A percentile compares a stretch with the other conserved stretches of the same genome.
phyloP scores from a whole-genome alignment of 2,888 invertebrate genomes.

The Sussaba pulchella region DNA sequence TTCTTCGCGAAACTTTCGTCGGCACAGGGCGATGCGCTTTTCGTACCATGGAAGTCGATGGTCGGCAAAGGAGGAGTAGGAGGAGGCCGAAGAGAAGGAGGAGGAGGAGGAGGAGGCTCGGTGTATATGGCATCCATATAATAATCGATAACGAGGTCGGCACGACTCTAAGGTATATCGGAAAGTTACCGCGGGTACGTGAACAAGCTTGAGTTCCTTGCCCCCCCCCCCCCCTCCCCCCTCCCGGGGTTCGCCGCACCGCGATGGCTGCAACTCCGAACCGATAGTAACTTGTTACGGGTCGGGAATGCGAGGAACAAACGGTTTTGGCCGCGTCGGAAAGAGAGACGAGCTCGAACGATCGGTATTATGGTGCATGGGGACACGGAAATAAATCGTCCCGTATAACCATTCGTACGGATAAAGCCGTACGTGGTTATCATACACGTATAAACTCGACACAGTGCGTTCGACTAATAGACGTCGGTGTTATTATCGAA shows the following conservation, averaged over 20 bases:
- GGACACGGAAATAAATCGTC: neutral
- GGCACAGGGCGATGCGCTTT: conserved; percentile 26
- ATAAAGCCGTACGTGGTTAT: neutral
- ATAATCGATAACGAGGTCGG: conserved; percentile 66
- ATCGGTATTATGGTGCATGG: neutral
- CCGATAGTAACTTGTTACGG: conserved; percentile 6
- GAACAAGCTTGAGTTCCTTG: conserved; percentile 40
- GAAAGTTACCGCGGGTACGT: conserved; percentile 47
- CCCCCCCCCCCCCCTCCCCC: conserved; percentile 8
- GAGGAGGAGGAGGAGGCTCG: neutral
- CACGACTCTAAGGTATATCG: conserved; percentile 54
- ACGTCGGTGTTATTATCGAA: conserved; percentile 76
- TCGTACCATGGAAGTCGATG: conserved; percentile 7
- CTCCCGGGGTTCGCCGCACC: too few relatives aligned
- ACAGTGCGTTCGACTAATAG: conserved; percentile 67
- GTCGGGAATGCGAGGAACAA: conserved; percentile 10
- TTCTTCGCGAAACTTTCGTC: conserved; percentile 51
- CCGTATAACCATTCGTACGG: neutral
- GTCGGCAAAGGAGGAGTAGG: too few relatives aligned
- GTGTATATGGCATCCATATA: conserved; percentile 57
- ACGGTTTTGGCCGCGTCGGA: neutral
- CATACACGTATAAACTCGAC: conserved; percentile 14
- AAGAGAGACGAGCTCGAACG: conserved; percentile 18
- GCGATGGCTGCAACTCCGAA: conserved; percentile 19
- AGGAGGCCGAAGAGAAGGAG: neutral